These are phyloP conservation scores for Xenopus laevis DNA, from an alignment of 2,113 vertebrate species.

Conservation along the genomic window DNA sequence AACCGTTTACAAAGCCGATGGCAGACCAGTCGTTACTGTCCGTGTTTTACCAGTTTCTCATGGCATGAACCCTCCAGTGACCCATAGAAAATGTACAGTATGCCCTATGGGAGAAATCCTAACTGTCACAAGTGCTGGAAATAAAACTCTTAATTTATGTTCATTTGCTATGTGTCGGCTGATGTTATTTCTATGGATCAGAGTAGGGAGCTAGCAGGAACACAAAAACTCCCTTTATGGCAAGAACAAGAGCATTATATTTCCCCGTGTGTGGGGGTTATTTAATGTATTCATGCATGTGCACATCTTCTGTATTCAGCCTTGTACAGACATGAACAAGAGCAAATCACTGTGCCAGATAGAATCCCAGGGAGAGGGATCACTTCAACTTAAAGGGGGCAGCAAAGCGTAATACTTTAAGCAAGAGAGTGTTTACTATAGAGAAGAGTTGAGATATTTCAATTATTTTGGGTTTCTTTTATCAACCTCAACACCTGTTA, in stretches of 20 bases:
- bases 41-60: background rate
- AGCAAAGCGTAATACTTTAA: background rate
- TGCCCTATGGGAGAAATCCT: background rate
- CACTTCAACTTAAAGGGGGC: background rate
- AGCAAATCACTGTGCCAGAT: no score
- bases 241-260: no score
- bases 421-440: no score
- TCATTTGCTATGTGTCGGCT: background rate
- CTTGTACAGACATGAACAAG: no score
- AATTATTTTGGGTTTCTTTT: no score
- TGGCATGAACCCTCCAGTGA: slow-evolving; percentile 21
- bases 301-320: no score
- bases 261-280: no score
- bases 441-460: no score
- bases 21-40: background rate
- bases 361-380: background rate
- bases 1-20: slow-evolving; percentile 18
- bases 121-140: slow-evolving; percentile 26
- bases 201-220: no score
- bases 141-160: slow-evolving; percentile 26
- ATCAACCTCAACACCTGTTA: no score
- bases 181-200: background rate
- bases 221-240: no score
- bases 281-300: no score
- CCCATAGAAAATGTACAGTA: background rate